Evolutionary conservation across 1,140 invertebrate genomes (phyloP).

Genomic region (Ceratina japonica): DNA sequence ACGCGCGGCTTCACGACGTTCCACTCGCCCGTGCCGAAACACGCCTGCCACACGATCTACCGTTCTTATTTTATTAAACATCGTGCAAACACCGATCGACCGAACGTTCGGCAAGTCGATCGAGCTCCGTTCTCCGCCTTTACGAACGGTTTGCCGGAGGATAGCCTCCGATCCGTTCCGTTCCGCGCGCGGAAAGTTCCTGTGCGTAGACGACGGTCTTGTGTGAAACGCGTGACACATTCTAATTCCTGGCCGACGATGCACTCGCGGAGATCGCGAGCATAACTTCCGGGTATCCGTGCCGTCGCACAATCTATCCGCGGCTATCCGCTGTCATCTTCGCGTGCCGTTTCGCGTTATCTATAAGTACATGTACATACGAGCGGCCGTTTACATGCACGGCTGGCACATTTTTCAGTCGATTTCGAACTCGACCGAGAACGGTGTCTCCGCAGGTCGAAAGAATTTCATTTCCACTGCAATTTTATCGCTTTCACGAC

Average conservation of each 20-base stretch:
- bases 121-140: not conserved
- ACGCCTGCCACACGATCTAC: too few species aligned
- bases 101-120: not conserved
- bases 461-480: conserved; percentile 8
- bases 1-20: conserved; percentile 51
- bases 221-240: too few species aligned
- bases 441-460: conserved; percentile 1
- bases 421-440: not conserved
- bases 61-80: too few species aligned
- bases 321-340: not conserved
- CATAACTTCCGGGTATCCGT: not conserved
- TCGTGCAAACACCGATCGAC: not conserved
- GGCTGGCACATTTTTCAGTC: not conserved
- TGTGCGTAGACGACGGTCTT: too few species aligned
- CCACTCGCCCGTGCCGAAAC: not conserved
- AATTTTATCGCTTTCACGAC: conserved; percentile 20
- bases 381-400: too few species aligned
- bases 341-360: not conserved
- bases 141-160: too few species aligned
- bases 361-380: not conserved
- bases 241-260: too few species aligned
- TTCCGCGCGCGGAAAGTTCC: too few species aligned
- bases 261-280: not conserved
- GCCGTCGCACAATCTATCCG: not conserved
- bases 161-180: too few species aligned